Percentiles rank a stretch among this genome's conserved stretches.
Evolutionary conservation across 1,140 invertebrate species (phyloP).

Genomic region (Conopomorpha cramerella): DNA sequence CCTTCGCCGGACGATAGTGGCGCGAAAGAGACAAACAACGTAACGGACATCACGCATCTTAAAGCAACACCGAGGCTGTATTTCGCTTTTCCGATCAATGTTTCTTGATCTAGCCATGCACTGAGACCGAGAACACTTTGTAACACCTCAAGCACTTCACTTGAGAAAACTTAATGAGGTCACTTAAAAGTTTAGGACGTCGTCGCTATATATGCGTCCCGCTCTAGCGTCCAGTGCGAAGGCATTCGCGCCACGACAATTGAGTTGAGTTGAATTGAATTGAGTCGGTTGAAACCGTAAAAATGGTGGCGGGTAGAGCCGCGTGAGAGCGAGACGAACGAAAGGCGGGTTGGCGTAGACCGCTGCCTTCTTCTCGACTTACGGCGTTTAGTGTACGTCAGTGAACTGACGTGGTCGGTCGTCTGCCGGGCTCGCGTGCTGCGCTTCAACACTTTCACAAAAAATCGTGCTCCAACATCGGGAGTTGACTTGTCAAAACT

Average conservation of each 20-base stretch:
- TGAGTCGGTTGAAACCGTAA: constrained; percentile 57
- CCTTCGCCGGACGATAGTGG: constrained; percentile 39
- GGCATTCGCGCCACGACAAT: constrained; percentile 58
- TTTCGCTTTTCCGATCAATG: constrained; percentile 33
- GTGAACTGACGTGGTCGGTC: constrained; percentile 42
- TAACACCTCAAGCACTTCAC: too few relatives aligned
- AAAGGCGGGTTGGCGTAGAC: constrained; percentile 51
- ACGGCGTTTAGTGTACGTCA: constrained; percentile 52
- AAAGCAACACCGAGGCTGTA: constrained; percentile 53
- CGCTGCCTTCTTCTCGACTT: constrained; percentile 58
- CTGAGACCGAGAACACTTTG: too few relatives aligned
- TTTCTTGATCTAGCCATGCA: constrained; percentile 37
- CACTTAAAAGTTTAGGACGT: background rate
- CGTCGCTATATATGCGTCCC: constrained; percentile 39
- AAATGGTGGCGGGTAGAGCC: constrained; percentile 47
- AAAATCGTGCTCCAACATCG: too few relatives aligned
- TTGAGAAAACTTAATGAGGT: too few relatives aligned
- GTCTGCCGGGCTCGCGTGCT: constrained; percentile 23
- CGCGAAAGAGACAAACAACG: constrained; percentile 37
- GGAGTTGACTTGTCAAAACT: too few relatives aligned
- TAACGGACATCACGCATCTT: constrained; percentile 34
- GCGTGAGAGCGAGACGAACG: constrained; percentile 50
- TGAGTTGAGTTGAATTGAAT: constrained; percentile 61
- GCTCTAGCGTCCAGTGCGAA: constrained; percentile 54
- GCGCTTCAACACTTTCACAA: constrained; percentile 33